Evolutionary conservation across 2,113 vertebrate species (phyloP).

Genomic region (Peromyscus maniculatus): DNA sequence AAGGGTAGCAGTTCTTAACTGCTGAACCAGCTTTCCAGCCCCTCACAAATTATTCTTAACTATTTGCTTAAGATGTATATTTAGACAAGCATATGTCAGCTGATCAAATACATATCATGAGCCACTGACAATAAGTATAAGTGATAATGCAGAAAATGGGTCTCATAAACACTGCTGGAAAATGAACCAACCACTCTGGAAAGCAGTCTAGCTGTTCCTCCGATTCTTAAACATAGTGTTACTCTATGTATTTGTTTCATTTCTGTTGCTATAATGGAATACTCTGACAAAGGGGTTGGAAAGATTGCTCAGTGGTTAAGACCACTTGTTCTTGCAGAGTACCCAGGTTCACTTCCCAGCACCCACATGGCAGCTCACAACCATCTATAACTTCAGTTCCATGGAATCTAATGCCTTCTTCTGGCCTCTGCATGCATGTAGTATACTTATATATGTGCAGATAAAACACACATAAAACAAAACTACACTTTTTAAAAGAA

Average conservation of each 20-base stretch:
- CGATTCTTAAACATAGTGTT: not conserved
- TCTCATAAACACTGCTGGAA: not conserved
- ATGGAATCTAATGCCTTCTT: not conserved
- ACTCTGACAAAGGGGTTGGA: not conserved
- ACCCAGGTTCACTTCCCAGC: not conserved
- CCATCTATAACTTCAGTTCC: not conserved
- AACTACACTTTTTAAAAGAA: not conserved
- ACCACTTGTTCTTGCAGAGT: not conserved
- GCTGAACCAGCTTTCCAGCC: not conserved
- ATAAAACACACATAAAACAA: not conserved
- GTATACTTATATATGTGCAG: not conserved
- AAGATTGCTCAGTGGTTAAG: not conserved
- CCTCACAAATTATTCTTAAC: not conserved
- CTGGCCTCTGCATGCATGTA: not conserved
- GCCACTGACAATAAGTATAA: not conserved
- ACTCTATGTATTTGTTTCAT: not conserved
- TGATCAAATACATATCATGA: constrained; percentile 3
- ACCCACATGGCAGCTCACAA: not conserved
- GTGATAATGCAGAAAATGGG: not conserved
- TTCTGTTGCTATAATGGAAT: not conserved
- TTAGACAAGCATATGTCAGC: not conserved
- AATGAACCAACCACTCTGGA: not conserved
- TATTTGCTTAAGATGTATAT: not conserved
- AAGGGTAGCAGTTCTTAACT: not conserved
- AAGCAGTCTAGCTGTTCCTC: constrained; percentile 38